Evolutionary conservation across 1,140 invertebrate genomes (phyloP).

Genomic region (Amyelois transitella): DNA sequence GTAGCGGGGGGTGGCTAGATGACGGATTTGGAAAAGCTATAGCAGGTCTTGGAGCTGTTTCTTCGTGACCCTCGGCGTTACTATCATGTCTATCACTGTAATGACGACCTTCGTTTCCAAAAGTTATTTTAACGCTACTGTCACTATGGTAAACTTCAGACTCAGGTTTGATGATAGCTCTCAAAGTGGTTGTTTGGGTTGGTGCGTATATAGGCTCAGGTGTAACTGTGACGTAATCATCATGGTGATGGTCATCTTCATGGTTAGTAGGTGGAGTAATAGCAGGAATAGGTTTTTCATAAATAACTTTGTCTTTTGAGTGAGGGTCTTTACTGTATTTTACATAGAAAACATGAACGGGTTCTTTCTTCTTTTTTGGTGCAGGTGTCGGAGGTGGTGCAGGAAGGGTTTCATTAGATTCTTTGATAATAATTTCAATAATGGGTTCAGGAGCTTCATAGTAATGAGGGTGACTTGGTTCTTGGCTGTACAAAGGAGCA

Average conservation of each 20-base stretch:
- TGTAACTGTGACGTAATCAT: constrained; percentile 62
- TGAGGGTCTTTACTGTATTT: constrained; percentile 89
- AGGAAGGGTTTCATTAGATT: constrained; percentile 87
- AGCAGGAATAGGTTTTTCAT: constrained; percentile 85
- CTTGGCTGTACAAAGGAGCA: constrained; percentile 67
- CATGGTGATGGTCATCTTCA: constrained; percentile 76
- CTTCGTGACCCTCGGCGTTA: constrained; percentile 72
- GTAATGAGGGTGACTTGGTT: constrained; percentile 76
- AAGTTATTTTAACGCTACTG: constrained; percentile 84
- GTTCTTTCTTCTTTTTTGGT: constrained; percentile 82
- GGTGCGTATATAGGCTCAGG: constrained; percentile 62
- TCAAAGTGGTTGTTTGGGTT: constrained; percentile 83
- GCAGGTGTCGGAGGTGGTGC: constrained; percentile 76
- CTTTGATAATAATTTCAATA: constrained; percentile 93
- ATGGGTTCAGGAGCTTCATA: constrained; percentile 89
- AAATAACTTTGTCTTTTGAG: constrained; percentile 81
- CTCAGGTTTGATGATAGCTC: constrained; percentile 88
- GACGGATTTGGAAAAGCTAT: constrained; percentile 74
- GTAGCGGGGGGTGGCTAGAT: constrained; percentile 34
- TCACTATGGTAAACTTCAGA: constrained; percentile 86
- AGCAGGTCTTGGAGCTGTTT: constrained; percentile 76
- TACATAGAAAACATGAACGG: constrained; percentile 92
- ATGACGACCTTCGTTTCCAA: constrained; percentile 78
- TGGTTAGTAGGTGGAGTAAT: constrained; percentile 79
- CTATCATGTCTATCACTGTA: constrained; percentile 73